Evolutionary conservation across 2,888 invertebrate species (phyloP), one percentile per base, ranked within the genome.

Genomic region (Lasioglossum pauxillum): DNA sequence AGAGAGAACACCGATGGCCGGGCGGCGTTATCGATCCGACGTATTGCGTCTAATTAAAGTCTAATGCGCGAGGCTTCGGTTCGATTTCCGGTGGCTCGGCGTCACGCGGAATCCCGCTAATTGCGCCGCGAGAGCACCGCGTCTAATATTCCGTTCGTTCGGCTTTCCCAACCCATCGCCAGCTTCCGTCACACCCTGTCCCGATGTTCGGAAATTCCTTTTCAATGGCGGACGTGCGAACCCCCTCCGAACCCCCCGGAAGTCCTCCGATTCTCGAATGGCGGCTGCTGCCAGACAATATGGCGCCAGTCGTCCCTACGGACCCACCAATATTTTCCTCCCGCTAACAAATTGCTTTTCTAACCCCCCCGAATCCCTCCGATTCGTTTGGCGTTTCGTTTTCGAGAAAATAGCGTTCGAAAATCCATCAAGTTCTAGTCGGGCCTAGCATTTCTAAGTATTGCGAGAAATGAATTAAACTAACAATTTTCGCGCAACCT

Each of bases 11-110:
- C 75, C 73, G 46, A 41, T 16, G 84, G 44, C 41, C 60, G 35
- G 41, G 76, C 27, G 16, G 44, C 27, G 46, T 60, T 76, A 88
- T 87, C 82, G 86, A 88, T 88, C 88, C 77, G 80, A 75, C 84
- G 80, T 86, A 87, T 88, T 84, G 82, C 87, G 84, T 87, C 88
- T 88, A 88, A 88, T 88, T 88, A 88, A 88, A 88, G 86, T 88
- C 86, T 88, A 86, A 86, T 88, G 84, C 81, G 82, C 81, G 88
- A 84, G 84, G 87, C 86, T 86, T 82, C 84, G 83, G 79, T 87
- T 86, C 87, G 87, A 88, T 88, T 88, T 88, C 86, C 87, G 87
- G 85, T 83, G 72, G 81, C 69, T 75, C 67, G 85, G 78, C 87
- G 80, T 85, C 83, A 80, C 85, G 83, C 75, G 85, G 87, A 87